A percentile compares a stretch with the other conserved stretches of the same genome.
These are phyloP conservation scores for Coecobrya sp. DNA, from an alignment of 2,888 invertebrate species.

Conservation along the genomic window DNA sequence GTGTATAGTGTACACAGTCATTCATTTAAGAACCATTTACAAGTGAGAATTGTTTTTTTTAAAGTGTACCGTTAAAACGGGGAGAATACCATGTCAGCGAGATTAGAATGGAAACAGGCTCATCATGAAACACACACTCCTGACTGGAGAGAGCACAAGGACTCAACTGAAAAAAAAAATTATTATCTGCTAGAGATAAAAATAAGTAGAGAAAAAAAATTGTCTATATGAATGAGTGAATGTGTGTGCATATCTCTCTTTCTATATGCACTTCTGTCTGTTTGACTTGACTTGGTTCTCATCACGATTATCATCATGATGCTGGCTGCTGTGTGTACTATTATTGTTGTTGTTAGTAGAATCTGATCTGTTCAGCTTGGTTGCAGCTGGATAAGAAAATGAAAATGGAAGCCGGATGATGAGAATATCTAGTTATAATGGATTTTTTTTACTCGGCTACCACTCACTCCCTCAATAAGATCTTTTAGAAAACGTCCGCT, in stretches of 20 bases:
- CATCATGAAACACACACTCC: slow-evolving; percentile 57
- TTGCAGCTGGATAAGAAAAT: slow-evolving; percentile 62
- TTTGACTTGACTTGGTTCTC: not conserved
- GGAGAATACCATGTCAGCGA: slow-evolving; percentile 49
- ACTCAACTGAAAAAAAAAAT: slow-evolving; percentile 1
- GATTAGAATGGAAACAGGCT: slow-evolving; percentile 55
- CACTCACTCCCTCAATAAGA: not conserved
- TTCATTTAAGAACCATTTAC: not conserved
- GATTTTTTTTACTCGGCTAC: slow-evolving; percentile 31
- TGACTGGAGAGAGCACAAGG: not conserved
- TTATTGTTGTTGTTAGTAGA: slow-evolving; percentile 22
- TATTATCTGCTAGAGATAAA: not conserved
- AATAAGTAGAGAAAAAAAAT: not conserved
- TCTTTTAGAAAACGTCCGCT: not conserved
- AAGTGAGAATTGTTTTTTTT: not conserved
- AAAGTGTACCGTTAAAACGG: slow-evolving; percentile 14
- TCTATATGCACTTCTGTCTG: not conserved
- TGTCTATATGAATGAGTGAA: not conserved
- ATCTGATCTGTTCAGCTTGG: slow-evolving; percentile 57
- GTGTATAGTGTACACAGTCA: not conserved
- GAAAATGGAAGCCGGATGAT: slow-evolving; percentile 34
- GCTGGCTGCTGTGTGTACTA: not conserved
- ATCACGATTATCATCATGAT: not conserved
- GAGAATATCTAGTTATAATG: slow-evolving; percentile 52
- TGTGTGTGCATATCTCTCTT: not conserved